Percentiles rank a stretch among this genome's conserved stretches.
phyloP scores from a whole-genome alignment of 2,888 invertebrate species.

The Carcina quercana region DNA sequence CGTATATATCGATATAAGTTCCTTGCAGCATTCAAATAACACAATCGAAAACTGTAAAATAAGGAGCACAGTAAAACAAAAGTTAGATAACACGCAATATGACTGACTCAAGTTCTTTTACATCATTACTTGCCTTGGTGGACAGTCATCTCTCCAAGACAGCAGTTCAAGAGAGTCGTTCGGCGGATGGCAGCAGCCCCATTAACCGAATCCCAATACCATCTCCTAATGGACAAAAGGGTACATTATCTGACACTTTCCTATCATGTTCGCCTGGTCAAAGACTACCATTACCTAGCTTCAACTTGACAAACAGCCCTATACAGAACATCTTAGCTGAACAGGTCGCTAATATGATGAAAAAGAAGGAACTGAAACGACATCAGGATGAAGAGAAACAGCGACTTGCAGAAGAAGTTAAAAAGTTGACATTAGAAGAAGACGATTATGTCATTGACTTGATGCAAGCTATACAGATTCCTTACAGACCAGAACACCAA shows the following conservation, averaged over 20 bases:
- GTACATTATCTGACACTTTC: constrained; percentile 32
- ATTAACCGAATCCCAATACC: constrained; percentile 24
- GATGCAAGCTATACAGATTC: constrained; percentile 37
- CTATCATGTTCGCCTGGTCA: constrained; percentile 27
- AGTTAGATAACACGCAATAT: constrained; percentile 24
- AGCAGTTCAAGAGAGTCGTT: constrained; percentile 29
- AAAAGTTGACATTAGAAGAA: constrained; percentile 27
- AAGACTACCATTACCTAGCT: constrained; percentile 37
- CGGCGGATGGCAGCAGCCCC: constrained; percentile 21
- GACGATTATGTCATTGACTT: constrained; percentile 46
- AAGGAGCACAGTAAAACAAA: too few relatives aligned
- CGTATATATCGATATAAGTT: too few relatives aligned
- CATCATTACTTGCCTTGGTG: constrained; percentile 51
- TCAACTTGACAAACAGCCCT: constrained; percentile 31
- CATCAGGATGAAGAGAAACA: constrained; percentile 36
- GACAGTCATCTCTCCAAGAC: constrained; percentile 56
- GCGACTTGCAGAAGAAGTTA: constrained; percentile 32
- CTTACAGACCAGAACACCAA: constrained; percentile 11
- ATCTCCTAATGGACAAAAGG: constrained; percentile 16
- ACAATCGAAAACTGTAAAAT: too few relatives aligned
- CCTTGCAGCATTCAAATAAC: too few relatives aligned
- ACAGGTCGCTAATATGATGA: constrained; percentile 57
- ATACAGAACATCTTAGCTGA: constrained; percentile 39
- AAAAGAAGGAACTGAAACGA: constrained; percentile 43
- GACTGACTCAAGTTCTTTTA: constrained; percentile 47